phyloP scores from a whole-genome alignment of 2,888 invertebrate genomes.

The Auanema freiburgensis region DNA sequence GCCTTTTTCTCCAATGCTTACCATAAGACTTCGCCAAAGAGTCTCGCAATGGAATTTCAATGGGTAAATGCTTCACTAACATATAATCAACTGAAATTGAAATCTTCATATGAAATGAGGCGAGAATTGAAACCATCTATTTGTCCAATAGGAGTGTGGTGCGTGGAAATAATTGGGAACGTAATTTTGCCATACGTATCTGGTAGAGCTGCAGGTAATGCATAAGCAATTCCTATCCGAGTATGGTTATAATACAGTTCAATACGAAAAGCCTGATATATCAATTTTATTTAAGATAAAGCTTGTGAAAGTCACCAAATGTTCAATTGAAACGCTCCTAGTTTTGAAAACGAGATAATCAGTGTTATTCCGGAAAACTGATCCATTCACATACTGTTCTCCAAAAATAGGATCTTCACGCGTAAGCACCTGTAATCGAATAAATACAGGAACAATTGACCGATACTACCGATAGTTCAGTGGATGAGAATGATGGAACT shows the following conservation, averaged over 20 bases:
- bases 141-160: constrained; percentile 41
- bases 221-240: constrained; percentile 36
- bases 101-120: neutral
- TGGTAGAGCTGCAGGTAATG: constrained; percentile 40
- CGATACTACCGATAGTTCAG: constrained; percentile 39
- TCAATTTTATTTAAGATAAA: neutral
- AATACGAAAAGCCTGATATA: constrained; percentile 40
- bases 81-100: constrained; percentile 42
- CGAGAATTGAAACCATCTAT: constrained; percentile 29
- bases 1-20: constrained; percentile 45
- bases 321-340: constrained; percentile 54
- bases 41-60: constrained; percentile 14
- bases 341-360: constrained; percentile 59
- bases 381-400: constrained; percentile 47
- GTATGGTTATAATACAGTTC: constrained; percentile 40
- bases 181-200: constrained; percentile 44
- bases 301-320: constrained; percentile 42
- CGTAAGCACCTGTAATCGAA: constrained; percentile 35
- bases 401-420: constrained; percentile 50
- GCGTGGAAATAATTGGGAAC: constrained; percentile 35
- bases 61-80: constrained; percentile 28
- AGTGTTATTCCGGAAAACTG: constrained; percentile 47
- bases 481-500: constrained; percentile 43
- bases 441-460: neutral
- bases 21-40: constrained; percentile 33